Evolutionary conservation across 1,140 invertebrate genomes (phyloP).

Genomic region (Hypsibius dujardini): DNA sequence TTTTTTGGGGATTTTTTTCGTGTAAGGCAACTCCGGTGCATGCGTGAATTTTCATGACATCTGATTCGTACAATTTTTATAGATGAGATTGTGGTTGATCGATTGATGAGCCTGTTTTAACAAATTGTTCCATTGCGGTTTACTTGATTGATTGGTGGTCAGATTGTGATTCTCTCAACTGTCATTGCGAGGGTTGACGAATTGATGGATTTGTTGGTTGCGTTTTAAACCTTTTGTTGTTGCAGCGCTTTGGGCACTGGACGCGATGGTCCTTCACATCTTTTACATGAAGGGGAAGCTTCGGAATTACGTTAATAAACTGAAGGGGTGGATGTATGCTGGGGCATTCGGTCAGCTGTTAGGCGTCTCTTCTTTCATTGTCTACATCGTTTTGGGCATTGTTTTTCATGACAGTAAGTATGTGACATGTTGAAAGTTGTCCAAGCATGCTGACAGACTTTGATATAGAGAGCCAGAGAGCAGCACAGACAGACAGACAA

Average conservation of each 20-base stretch:
- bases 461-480: too few relatives aligned
- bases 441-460: too few relatives aligned
- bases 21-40: too few relatives aligned
- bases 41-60: too few relatives aligned
- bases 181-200: not conserved
- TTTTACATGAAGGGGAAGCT: constrained; percentile 3
- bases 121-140: too few relatives aligned
- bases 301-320: not conserved
- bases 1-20: too few relatives aligned
- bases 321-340: not conserved
- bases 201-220: too few relatives aligned
- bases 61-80: too few relatives aligned
- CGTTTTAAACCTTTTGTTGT: not conserved
- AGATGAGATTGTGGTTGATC: too few relatives aligned
- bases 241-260: constrained; percentile 12
- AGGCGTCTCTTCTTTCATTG: not conserved
- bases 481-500: too few relatives aligned
- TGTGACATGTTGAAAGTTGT: too few relatives aligned
- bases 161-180: not conserved
- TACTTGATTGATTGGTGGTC: not conserved
- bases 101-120: too few relatives aligned
- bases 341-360: not conserved
- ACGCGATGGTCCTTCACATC: not conserved
- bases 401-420: not conserved
- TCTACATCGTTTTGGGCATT: constrained; percentile 11